Conservation (phyloP, 2,888 invertebrate species). For the Rhaphigaster nebulosa region DNA sequence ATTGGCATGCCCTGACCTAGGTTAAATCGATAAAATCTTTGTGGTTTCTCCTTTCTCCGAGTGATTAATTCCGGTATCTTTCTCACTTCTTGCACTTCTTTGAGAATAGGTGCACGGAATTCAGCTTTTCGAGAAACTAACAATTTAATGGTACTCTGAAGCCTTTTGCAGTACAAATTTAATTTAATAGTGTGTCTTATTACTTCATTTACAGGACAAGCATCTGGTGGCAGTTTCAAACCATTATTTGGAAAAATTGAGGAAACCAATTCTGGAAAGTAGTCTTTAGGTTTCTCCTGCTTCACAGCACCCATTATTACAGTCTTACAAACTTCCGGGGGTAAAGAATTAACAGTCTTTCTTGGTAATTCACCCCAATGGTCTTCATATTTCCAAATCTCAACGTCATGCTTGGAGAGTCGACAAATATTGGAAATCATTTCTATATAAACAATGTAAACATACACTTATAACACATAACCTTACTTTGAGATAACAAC, state of each 20-base stretch:
- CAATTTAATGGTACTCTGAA: slow-evolving; percentile 19
- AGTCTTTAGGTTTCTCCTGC: slow-evolving; percentile 50
- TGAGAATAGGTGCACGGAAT: not conserved
- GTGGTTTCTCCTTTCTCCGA: slow-evolving; percentile 30
- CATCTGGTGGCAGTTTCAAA: slow-evolving; percentile 26
- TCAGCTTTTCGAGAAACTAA: slow-evolving; percentile 20
- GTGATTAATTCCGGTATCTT: slow-evolving; percentile 48
- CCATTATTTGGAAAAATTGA: slow-evolving; percentile 5
- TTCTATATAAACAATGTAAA: not conserved
- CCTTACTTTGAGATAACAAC: not conserved
- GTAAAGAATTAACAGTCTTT: not conserved
- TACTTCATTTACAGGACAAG: slow-evolving; percentile 52
- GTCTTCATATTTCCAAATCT: slow-evolving; percentile 33
- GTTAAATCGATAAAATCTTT: slow-evolving; percentile 47
- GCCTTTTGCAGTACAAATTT: slow-evolving; percentile 43
- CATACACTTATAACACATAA: not conserved
- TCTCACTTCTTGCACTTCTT: slow-evolving; percentile 48
- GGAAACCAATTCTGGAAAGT: slow-evolving; percentile 45
- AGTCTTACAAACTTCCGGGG: slow-evolving; percentile 48
- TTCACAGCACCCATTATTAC: slow-evolving; percentile 50
- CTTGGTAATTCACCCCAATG: slow-evolving; percentile 50
- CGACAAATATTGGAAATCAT: slow-evolving; percentile 43
- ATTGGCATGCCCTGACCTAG: slow-evolving; percentile 34
- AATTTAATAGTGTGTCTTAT: slow-evolving; percentile 51
- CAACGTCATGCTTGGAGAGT: slow-evolving; percentile 49